Evolutionary conservation across 2,113 vertebrate genomes (phyloP).

Genomic region (Hippocampus abdominalis): DNA sequence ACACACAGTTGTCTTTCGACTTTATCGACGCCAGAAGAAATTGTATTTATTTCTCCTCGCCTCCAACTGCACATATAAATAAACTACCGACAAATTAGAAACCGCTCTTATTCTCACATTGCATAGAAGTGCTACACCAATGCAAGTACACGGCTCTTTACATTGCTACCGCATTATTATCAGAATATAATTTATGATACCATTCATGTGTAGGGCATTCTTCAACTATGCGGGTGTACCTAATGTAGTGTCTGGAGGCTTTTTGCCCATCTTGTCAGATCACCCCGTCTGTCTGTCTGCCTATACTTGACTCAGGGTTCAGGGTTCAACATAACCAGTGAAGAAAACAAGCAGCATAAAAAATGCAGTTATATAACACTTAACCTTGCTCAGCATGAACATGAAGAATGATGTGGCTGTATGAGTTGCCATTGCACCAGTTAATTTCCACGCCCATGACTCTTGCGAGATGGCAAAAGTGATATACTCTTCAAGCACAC

Average conservation of each 20-base stretch:
- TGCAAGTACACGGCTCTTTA: too few relatives aligned
- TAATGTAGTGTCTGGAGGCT: too few relatives aligned
- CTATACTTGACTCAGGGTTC: neutral
- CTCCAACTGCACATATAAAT: neutral
- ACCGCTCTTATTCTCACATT: too few relatives aligned
- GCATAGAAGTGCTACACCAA: too few relatives aligned
- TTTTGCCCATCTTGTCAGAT: too few relatives aligned
- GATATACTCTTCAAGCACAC: neutral
- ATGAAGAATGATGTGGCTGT: constrained; percentile 4
- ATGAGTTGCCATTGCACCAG: constrained; percentile 16
- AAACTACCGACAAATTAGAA: neutral
- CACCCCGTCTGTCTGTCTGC: neutral
- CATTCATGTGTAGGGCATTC: too few relatives aligned
- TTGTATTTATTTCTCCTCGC: neutral
- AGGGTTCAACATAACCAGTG: too few relatives aligned
- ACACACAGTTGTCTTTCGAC: neutral
- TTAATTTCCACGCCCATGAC: neutral
- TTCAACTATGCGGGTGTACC: too few relatives aligned
- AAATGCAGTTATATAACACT: constrained; percentile 17
- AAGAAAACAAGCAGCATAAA: constrained; percentile 16
- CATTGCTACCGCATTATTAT: too few relatives aligned
- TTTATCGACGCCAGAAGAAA: neutral
- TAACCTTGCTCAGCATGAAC: constrained; percentile 6
- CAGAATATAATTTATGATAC: too few relatives aligned
- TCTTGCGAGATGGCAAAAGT: too few relatives aligned